These are phyloP conservation scores for Gymnogyps californianus DNA, from an alignment of 2,113 vertebrate species.

Conservation along the genomic window DNA sequence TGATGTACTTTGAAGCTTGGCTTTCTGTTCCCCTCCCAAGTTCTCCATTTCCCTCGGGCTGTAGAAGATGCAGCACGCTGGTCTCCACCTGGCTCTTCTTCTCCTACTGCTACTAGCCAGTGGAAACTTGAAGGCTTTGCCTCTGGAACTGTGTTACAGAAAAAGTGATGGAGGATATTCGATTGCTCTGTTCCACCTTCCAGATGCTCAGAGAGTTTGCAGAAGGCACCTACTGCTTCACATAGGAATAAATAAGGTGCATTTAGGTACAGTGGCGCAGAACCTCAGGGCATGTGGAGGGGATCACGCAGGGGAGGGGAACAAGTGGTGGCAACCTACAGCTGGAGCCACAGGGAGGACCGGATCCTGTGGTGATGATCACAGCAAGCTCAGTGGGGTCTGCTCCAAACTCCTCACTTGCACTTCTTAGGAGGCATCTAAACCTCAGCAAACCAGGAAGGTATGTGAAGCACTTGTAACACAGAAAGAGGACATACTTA, in stretches of 20 bases:
- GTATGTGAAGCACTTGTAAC: background rate
- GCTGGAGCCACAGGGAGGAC: background rate
- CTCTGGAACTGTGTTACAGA: background rate
- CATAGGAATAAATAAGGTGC: background rate
- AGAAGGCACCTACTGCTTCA: background rate
- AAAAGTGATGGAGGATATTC: background rate
- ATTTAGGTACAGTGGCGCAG: background rate
- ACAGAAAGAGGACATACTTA: background rate
- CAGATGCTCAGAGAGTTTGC: background rate
- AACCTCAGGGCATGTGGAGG: rapidly evolving
- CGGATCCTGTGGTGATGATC: rapidly evolving
- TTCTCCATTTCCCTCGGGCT: background rate
- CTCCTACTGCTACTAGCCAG: background rate
- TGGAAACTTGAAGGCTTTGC: background rate
- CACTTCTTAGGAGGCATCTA: background rate
- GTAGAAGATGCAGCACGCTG: background rate
- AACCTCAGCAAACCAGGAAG: background rate
- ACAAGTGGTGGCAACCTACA: background rate
- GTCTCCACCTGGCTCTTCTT: background rate
- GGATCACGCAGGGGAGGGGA: background rate
- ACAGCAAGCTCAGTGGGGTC: background rate
- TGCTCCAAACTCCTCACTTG: background rate
- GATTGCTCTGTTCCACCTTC: rapidly evolving
- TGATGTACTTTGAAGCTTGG: background rate
- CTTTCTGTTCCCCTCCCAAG: background rate